Evolutionary conservation across 2,797 vertebrate genomes (phyloP).

Genomic region (Oophaga sylvatica): DNA sequence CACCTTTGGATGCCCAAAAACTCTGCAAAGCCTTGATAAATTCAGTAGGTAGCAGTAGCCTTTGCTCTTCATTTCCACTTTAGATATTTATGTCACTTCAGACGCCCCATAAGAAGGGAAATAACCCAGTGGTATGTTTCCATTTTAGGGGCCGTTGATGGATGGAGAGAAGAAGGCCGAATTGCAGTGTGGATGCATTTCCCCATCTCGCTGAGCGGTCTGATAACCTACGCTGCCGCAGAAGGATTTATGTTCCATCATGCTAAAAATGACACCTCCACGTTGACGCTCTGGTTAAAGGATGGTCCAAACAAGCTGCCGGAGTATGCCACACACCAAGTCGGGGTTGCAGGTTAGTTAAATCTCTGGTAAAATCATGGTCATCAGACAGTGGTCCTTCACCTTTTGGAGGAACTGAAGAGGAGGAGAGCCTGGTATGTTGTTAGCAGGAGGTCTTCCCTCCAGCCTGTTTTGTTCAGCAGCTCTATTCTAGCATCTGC

Average conservation of each 20-base stretch:
- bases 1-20: too few relatives aligned
- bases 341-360: constrained; percentile 90
- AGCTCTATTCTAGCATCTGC: too few relatives aligned
- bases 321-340: constrained; percentile 86
- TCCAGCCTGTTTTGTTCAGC: too few relatives aligned
- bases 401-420: too few relatives aligned
- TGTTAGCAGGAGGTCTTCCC: too few relatives aligned
- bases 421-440: too few relatives aligned
- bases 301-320: constrained; percentile 83
- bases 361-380: background rate
- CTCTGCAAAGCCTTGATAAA: too few relatives aligned
- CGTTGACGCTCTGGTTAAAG: constrained; percentile 85
- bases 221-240: constrained; percentile 75
- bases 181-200: constrained; percentile 85
- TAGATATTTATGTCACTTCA: too few relatives aligned
- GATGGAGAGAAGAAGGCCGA: constrained; percentile 81
- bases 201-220: constrained; percentile 82
- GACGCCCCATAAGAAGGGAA: background rate
- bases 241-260: constrained; percentile 92
- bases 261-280: constrained; percentile 73
- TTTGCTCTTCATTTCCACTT: too few relatives aligned
- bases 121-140: background rate
- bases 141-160: constrained; percentile 75
- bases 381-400: too few relatives aligned
- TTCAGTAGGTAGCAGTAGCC: too few relatives aligned